Base-by-base conservation (phyloP, 2,888 invertebrate species). In the Orchestes rusci region DNA sequence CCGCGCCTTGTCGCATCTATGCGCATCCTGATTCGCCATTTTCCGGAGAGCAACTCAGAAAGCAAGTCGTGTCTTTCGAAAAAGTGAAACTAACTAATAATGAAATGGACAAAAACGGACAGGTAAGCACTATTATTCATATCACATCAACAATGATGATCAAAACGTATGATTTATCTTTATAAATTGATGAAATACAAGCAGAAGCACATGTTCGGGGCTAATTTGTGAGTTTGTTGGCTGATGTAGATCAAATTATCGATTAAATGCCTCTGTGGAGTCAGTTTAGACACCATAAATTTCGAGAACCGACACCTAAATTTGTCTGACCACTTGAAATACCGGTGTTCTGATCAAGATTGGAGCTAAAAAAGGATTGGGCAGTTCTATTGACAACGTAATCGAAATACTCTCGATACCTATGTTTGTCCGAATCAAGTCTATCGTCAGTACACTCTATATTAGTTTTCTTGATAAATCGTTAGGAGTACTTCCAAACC, bases 31-130 rank as follows among this genome's bases (percentile, higher is more conserved):
- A 87, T 64, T 82, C 82, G 1, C 85, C 86, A n/a, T 85, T 82
- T 67, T 80, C 80, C 36, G 84, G 83, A 1, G 84, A 85, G 55
- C 84, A 84, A 61, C 76, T 87, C 39, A 72, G 77, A 58, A 84
- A 84, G 60, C 84, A 85, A 65, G 81, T 84, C 51, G 80, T 88
- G 47, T 83, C 84, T 29, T 87, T 87, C 69, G 87, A 87, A 67
- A 88, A 87, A 68, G 81, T 86, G 59, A 88, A 87, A 64, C 73
- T 87, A 47, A 88, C 87, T 57, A 88, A 87, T 68, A 87, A 87
- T 68, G 85, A 86, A 68, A 78, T 85, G 76, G 83, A 83, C 65
- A 82, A 81, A 61, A 76, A 80, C 55, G 82, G 82, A 57, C 82
- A 84, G 71, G 84, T 84, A 65, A 39, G n/a, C 13, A 27, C 2